These are phyloP conservation scores for Hesperophylax magnus DNA, from an alignment of 1,140 invertebrate genomes.

Conservation along the genomic window DNA sequence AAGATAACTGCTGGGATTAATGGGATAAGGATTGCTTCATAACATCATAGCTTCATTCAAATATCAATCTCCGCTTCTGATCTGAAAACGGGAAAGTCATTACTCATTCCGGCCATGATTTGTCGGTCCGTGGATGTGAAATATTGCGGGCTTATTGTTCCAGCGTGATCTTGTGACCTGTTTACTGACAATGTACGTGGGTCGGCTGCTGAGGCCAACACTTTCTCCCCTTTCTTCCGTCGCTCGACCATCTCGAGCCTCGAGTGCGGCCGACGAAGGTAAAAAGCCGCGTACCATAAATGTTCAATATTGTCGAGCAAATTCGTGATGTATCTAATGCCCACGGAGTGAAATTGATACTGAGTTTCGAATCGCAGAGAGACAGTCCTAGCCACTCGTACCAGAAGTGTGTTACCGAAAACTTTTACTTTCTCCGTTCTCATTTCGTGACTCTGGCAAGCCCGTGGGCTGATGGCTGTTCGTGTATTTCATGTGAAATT, in stretches of 20 bases:
- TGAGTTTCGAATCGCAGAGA: slow-evolving; percentile 44
- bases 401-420: slow-evolving; percentile 51
- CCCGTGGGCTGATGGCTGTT: slow-evolving; percentile 11
- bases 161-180: slow-evolving; percentile 52
- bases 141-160: slow-evolving; percentile 64
- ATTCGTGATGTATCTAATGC: slow-evolving; percentile 42
- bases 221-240: slow-evolving; percentile 47
- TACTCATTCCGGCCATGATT: slow-evolving; percentile 59
- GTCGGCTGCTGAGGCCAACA: slow-evolving; percentile 37
- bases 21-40: neutral
- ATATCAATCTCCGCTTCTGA: neutral
- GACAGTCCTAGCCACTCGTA: slow-evolving; percentile 35
- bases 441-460: slow-evolving; percentile 45
- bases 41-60: neutral
- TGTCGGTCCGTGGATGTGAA: slow-evolving; percentile 60
- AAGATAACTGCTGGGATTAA: neutral
- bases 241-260: neutral
- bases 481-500: neutral
- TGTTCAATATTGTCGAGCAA: slow-evolving; percentile 18
- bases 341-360: slow-evolving; percentile 38
- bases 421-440: slow-evolving; percentile 55
- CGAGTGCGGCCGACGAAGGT: neutral
- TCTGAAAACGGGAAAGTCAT: slow-evolving; percentile 2
- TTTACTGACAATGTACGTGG: slow-evolving; percentile 14
- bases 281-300: neutral